Base-by-base conservation (phyloP, 2,888 invertebrate genomes). In the Nymphalis urticae region DNA sequence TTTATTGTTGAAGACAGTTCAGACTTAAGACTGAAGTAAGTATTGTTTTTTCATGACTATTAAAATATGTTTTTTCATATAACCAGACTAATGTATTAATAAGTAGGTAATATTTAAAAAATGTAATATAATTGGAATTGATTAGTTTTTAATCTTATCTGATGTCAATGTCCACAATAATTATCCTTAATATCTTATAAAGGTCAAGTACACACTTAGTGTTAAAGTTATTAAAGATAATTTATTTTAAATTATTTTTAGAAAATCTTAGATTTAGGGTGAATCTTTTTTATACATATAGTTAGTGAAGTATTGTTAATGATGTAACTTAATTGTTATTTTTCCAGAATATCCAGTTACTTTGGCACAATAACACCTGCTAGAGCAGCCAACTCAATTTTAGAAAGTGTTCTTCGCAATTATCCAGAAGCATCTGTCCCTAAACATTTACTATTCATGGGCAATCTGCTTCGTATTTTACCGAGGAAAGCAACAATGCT, bases 341-440 rank as follows among this genome's bases (percentile, higher is more conserved):
- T n/a, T 82, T 83, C 2, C 84, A 95, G 95, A 77, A 95, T 95
- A 80, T 94, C 95, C 7, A 94, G 94, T 77, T 94, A 94, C 78
- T 95, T 95, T 75, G 95, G 95, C 13, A 94, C 94, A 13, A 94
- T 95, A 76, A 91, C 94, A 47, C 94, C 95, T 0, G 79, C 82
- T 2, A 88, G 92, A 56, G 95, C 95, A 9, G 95, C 95, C 0
- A 81, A 79, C 58, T 90, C 89, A 63, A 94, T 95, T 62, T 83
- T 95, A 21, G 93, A 94, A 54, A 95, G 94, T 36, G 94, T 95
- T 4, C 88, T 95, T 13, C 87, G 94, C 56, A 94, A 95, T 81
- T 94, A 94, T 75, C 90, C 93, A 7, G 94, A 94, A 79, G 94
- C 95, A 32, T 95, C 95, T 51, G 93, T 95, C 13, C 95, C 95